Evolutionary conservation across 2,888 invertebrate genomes (phyloP), one percentile per base, ranked within the genome.

Genomic region (Elysia crispata): DNA sequence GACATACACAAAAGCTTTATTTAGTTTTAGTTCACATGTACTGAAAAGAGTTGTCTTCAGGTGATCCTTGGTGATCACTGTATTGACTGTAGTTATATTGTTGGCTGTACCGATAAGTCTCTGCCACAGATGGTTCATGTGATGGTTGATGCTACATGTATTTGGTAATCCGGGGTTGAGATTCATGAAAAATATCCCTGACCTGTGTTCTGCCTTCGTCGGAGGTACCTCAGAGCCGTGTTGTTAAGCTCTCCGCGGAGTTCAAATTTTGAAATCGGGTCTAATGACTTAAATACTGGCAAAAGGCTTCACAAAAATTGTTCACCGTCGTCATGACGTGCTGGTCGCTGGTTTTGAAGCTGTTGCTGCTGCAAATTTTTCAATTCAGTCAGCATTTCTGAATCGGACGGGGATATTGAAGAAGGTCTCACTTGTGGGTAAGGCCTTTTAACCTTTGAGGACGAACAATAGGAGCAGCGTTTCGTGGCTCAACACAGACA

Each of bases 291-390:
- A n/a, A 60, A 6, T 8, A 60, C 60, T 5, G 60, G 60, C 25
- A 60, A 25, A n/a, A 60, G 25, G 13, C 60, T 60, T 13, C 3
- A 60, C 11, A 60, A 60, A 25, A 60, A 60, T 60, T 60, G 60
- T 25, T 60, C 60, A 60, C 13, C 60, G 25, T 60, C 25, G 15
- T 60, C 60, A 5, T n/a, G n/a, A 5, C 6, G 3, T 60, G 60
- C 25, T 60, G 5, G 3, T 41, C 5, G 3, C 41, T 41, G 11
- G 3, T 41, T 3, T 41, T 41, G 41, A 41, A 41, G 60, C 25
- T 60, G 60, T 60, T 60, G 60, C n/a, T 60, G 60, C 60, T 60
- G 60, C 60, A 60, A 60, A n/a, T 25, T 25, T 25, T 13, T 60
- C 60, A 60, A 60, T 13, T 5, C 60, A 60, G 5, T 60, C 60